phyloP scores from a whole-genome alignment of 1,140 invertebrate species.

The Euwallacea fornicatus region DNA sequence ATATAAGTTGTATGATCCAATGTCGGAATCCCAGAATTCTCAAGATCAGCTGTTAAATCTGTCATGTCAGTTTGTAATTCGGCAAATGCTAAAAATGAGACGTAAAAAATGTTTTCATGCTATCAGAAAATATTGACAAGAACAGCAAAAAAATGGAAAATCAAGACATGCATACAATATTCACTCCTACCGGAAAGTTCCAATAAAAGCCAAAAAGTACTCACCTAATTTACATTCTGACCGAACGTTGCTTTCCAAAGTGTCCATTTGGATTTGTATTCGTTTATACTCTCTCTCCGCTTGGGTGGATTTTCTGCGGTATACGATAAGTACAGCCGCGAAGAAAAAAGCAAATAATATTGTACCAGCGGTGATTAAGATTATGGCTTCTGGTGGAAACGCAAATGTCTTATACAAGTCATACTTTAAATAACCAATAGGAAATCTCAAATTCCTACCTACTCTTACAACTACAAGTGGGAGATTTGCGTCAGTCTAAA shows the following conservation, averaged over 20 bases:
- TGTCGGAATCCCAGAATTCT: conserved; percentile 94
- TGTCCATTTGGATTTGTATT: conserved; percentile 99
- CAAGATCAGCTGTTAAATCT: conserved; percentile 93
- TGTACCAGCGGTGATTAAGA: conserved; percentile 80
- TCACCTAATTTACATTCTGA: conserved; percentile 94
- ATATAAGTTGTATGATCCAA: conserved; percentile 95
- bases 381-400: conserved; percentile 84
- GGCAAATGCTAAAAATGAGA: conserved; percentile 78
- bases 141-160: no score
- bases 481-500: conserved; percentile 67
- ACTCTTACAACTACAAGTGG: conserved; percentile 89
- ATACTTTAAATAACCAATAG: conserved; percentile 86
- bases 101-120: neutral
- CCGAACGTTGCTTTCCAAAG: conserved; percentile 95
- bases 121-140: no score
- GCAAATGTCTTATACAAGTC: conserved; percentile 82
- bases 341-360: conserved; percentile 82
- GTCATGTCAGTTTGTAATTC: conserved; percentile 99
- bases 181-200: neutral
- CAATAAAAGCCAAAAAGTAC: conserved; percentile 3
- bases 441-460: conserved; percentile 81
- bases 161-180: neutral
- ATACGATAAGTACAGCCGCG: conserved; percentile 83
- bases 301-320: conserved; percentile 89
- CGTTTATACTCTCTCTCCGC: conserved; percentile 95